phyloP scores from a whole-genome alignment of 2,888 invertebrate genomes.

The Thysanoteuthis rhombus region DNA sequence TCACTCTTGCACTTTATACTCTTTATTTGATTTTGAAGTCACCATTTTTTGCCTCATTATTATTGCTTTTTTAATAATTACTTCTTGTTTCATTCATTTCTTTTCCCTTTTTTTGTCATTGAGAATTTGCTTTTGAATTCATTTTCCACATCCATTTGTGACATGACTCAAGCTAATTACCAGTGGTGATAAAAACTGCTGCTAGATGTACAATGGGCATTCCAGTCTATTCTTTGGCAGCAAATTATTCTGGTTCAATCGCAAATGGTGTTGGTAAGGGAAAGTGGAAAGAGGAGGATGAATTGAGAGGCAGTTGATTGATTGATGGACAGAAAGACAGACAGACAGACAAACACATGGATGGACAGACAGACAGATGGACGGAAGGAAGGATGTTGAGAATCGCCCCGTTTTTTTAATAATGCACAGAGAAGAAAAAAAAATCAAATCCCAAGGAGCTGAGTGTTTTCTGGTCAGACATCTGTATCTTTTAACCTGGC shows the following conservation, averaged over 20 bases:
- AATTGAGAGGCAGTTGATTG: background rate
- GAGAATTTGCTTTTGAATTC: background rate
- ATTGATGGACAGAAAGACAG: background rate
- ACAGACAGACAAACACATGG: background rate
- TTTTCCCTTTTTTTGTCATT: background rate
- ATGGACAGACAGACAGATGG: background rate
- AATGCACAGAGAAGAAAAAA: background rate
- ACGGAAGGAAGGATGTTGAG: slow-evolving; percentile 13
- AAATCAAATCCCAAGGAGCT: background rate
- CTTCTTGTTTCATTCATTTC: background rate
- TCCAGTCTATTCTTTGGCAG: background rate
- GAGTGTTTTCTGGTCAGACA: background rate
- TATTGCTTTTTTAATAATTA: background rate
- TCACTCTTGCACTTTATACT: background rate
- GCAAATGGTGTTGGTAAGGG: background rate
- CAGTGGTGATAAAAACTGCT: slow-evolving; percentile 12
- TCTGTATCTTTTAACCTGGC: background rate
- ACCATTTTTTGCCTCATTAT: background rate
- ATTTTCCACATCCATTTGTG: background rate
- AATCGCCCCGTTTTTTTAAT: background rate
- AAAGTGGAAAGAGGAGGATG: background rate
- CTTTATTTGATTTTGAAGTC: background rate
- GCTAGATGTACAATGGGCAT: background rate
- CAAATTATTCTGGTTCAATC: background rate
- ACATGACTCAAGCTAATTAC: slow-evolving; percentile 12